phyloP scores from a whole-genome alignment of 2,888 invertebrate species.

The Trachelus iudaicus region DNA sequence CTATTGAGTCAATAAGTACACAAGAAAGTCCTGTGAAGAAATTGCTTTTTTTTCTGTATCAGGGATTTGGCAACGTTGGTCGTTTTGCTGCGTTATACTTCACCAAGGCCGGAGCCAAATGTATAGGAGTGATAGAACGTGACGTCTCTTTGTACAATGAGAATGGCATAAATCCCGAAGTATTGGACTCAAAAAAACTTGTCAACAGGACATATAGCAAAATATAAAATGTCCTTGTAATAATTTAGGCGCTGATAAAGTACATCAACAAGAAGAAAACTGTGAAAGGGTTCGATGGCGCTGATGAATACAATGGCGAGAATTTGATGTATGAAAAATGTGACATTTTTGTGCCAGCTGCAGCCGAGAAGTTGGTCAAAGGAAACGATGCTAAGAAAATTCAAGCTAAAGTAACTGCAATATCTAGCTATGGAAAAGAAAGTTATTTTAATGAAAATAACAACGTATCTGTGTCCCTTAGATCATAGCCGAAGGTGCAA shows the following conservation, averaged over 20 bases:
- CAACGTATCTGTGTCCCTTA: slow-evolving; percentile 47
- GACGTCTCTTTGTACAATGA: slow-evolving; percentile 74
- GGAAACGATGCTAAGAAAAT: slow-evolving; percentile 76
- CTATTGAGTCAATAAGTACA: background rate
- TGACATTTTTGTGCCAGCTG: slow-evolving; percentile 85
- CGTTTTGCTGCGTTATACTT: slow-evolving; percentile 79
- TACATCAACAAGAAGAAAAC: slow-evolving; percentile 70
- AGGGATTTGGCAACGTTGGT: slow-evolving; percentile 86
- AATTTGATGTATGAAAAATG: slow-evolving; percentile 78
- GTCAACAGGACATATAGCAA: background rate
- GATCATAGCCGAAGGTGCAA: slow-evolving; percentile 90
- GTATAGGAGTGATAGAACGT: slow-evolving; percentile 77
- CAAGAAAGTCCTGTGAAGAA: background rate
- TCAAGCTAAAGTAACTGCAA: slow-evolving; percentile 74
- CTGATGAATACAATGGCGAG: slow-evolving; percentile 69
- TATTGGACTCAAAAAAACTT: slow-evolving; percentile 26
- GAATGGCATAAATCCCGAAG: slow-evolving; percentile 76
- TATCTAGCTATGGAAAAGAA: background rate
- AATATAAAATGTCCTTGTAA: slow-evolving; percentile 31
- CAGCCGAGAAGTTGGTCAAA: slow-evolving; percentile 80
- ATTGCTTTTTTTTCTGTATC: background rate
- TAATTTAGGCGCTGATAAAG: slow-evolving; percentile 65
- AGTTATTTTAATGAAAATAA: background rate
- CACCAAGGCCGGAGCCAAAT: slow-evolving; percentile 75
- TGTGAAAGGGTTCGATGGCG: slow-evolving; percentile 75